These are phyloP conservation scores for Seriola dumerili DNA, from an alignment of 2,113 vertebrate species.

Conservation along the genomic window DNA sequence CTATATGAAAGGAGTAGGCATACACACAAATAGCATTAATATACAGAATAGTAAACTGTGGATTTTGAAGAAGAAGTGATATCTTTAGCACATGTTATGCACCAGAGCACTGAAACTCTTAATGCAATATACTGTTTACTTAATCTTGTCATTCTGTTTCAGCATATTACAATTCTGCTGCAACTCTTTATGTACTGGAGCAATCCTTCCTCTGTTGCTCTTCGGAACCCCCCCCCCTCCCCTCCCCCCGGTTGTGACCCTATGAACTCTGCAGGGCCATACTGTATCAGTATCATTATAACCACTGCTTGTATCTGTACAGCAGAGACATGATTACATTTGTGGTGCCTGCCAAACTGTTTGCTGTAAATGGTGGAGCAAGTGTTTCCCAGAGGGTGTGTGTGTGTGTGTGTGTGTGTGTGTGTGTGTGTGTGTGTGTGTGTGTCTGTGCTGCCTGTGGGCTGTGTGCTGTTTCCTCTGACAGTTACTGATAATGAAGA, in stretches of 20 bases:
- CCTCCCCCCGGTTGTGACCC: constrained; percentile 41
- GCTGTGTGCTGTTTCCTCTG: constrained; percentile 78
- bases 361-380: constrained; percentile 44
- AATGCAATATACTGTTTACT: background rate
- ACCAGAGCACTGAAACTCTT: background rate
- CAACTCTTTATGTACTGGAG: too few species aligned
- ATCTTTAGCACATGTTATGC: background rate
- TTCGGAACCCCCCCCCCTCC: background rate
- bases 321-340: constrained; percentile 72
- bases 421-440: constrained; percentile 25
- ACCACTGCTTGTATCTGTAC: constrained; percentile 47
- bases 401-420: constrained; percentile 31
- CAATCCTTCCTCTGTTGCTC: background rate
- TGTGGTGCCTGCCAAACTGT: constrained; percentile 59
- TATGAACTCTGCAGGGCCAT: constrained; percentile 16
- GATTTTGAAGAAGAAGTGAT: background rate
- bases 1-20: background rate
- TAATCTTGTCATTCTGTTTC: background rate
- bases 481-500: constrained; percentile 83
- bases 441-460: constrained; percentile 57
- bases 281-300: constrained; percentile 43
- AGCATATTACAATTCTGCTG: background rate
- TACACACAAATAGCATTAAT: background rate
- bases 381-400: constrained; percentile 46
- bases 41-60: background rate